Conservation (phyloP, 2,113 vertebrate species). For the Laticauda colubrina region DNA sequence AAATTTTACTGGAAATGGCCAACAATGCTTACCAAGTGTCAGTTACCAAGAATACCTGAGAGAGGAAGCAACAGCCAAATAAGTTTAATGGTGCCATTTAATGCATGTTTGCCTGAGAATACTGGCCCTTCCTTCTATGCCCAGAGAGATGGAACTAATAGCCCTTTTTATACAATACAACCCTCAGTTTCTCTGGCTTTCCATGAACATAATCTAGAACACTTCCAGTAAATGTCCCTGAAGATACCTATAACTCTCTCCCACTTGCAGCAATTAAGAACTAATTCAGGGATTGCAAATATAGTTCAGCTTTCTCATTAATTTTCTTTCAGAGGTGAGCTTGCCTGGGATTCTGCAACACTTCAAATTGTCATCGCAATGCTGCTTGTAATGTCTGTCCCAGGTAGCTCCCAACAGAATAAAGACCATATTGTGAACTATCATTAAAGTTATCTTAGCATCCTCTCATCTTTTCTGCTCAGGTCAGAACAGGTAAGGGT, state of each 20-base stretch:
- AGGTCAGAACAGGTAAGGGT: not conserved
- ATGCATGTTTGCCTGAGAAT: not conserved
- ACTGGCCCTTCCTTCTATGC: not conserved
- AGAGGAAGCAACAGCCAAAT: not conserved
- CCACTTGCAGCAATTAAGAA: conserved; percentile 28
- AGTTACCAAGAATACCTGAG: not conserved
- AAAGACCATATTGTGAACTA: not conserved
- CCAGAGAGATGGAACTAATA: not conserved
- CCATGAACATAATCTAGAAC: not conserved
- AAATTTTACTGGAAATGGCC: not conserved
- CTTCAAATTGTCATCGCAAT: not conserved
- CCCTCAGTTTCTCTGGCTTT: fast-evolving
- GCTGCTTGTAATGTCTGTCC: conserved; percentile 35
- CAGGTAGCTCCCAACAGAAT: not conserved
- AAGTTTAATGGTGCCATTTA: not conserved
- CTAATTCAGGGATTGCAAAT: conserved; percentile 22
- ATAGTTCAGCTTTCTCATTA: conserved; percentile 32
- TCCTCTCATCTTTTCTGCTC: not conserved
- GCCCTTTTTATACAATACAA: not conserved
- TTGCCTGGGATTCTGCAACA: conserved; percentile 9
- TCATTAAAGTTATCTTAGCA: conserved; percentile 7
- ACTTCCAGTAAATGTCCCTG: not conserved
- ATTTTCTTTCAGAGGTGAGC: conserved; percentile 4
- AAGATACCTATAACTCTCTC: not conserved
- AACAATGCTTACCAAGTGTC: not conserved